Conservation (phyloP, 2,113 vertebrate genomes). For the Muscicapa adusta region DNA sequence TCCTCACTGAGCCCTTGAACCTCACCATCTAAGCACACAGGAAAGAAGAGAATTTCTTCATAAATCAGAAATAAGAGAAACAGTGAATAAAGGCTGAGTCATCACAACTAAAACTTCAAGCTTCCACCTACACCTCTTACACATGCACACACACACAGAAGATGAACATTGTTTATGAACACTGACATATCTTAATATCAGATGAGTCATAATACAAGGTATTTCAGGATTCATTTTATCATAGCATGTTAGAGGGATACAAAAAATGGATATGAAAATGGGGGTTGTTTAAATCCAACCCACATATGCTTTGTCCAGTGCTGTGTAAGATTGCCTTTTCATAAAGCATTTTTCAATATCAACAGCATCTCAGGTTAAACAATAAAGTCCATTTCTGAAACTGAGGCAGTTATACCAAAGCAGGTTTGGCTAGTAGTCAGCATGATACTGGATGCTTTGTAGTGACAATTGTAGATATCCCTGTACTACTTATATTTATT, state of each 20-base stretch:
- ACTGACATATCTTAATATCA: constrained; percentile 36
- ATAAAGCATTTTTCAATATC: not conserved
- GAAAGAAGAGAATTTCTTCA: not conserved
- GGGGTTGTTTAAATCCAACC: not conserved
- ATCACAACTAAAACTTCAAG: constrained; percentile 33
- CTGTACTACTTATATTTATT: not conserved
- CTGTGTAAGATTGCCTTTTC: not conserved
- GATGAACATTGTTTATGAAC: constrained; percentile 55
- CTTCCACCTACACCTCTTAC: constrained; percentile 51
- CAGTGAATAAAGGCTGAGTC: constrained; percentile 53
- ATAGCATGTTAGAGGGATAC: not conserved
- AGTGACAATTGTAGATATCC: not conserved
- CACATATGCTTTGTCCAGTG: not conserved
- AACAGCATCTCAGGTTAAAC: not conserved
- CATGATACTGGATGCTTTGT: not conserved
- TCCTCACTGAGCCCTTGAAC: not conserved
- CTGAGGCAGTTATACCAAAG: not conserved
- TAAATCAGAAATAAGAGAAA: not conserved
- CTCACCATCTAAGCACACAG: not conserved
- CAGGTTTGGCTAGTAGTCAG: not conserved
- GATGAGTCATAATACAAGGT: constrained; percentile 48
- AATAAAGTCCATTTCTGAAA: not conserved
- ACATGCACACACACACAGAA: constrained; percentile 30
- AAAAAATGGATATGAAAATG: not conserved
- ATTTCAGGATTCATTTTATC: constrained; percentile 35